These are phyloP conservation scores for Ptychoptera contaminata DNA, from an alignment of 2,888 invertebrate genomes.

Conservation along the genomic window DNA sequence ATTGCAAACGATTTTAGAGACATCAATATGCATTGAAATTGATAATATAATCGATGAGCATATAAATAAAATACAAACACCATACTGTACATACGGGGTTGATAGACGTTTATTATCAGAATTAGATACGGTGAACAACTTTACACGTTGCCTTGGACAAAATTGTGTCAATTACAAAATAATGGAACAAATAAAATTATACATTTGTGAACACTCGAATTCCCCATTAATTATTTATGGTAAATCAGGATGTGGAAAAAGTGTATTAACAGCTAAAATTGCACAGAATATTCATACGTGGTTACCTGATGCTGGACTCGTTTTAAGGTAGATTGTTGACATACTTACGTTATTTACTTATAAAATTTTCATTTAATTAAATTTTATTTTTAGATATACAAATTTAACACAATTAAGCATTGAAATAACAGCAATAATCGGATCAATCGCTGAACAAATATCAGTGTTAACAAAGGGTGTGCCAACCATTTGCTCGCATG, in stretches of 20 bases:
- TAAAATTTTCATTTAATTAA: neutral
- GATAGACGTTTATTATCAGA: slow-evolving; percentile 52
- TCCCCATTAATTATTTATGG: slow-evolving; percentile 60
- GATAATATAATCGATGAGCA: slow-evolving; percentile 53
- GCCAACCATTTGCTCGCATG: slow-evolving; percentile 44
- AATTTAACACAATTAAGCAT: slow-evolving; percentile 24
- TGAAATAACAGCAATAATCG: slow-evolving; percentile 36
- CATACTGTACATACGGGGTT: slow-evolving; percentile 51
- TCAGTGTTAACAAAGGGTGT: slow-evolving; percentile 52
- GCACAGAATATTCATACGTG: slow-evolving; percentile 46
- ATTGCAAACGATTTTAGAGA: slow-evolving; percentile 41
- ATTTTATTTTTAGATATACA: slow-evolving; percentile 19
- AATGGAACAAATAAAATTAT: slow-evolving; percentile 36
- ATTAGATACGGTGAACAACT: slow-evolving; percentile 53
- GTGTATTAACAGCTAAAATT: slow-evolving; percentile 58
- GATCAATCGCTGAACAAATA: slow-evolving; percentile 60
- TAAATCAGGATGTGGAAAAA: slow-evolving; percentile 70
- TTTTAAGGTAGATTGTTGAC: slow-evolving; percentile 21
- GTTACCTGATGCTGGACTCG: slow-evolving; percentile 43
- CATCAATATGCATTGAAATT: slow-evolving; percentile 50
- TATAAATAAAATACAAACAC: slow-evolving; percentile 37
- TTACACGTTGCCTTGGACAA: slow-evolving; percentile 50
- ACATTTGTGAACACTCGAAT: slow-evolving; percentile 42
- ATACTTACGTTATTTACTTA: neutral
- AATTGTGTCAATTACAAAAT: slow-evolving; percentile 31